Conservation (phyloP, 2,113 vertebrate genomes). For the Dermatemys mawii region DNA sequence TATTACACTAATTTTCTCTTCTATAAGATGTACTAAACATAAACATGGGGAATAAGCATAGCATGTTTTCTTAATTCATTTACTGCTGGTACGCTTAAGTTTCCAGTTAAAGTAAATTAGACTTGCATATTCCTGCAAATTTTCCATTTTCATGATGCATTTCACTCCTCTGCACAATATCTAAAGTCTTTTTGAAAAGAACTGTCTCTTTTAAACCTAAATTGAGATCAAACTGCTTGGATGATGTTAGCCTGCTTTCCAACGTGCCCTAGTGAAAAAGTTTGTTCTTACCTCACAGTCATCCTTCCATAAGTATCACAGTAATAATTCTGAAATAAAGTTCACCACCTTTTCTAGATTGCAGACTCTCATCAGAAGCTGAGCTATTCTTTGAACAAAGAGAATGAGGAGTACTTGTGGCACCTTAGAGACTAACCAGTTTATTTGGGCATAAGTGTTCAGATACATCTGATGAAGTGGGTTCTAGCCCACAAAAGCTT, state of each 20-base stretch:
- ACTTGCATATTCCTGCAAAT: conserved; percentile 26
- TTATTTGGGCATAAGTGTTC: no score
- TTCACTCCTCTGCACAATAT: not conserved
- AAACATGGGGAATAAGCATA: not conserved
- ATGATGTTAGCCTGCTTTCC: not conserved
- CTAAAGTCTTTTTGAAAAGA: not conserved
- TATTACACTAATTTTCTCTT: not conserved
- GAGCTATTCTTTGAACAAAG: not conserved
- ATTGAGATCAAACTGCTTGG: not conserved
- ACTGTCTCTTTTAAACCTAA: not conserved
- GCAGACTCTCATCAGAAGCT: not conserved
- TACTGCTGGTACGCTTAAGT: not conserved
- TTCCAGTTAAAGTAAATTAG: not conserved
- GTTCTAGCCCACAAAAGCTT: no score
- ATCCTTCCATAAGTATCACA: not conserved
- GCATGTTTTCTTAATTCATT: not conserved
- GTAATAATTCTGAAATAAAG: not conserved
- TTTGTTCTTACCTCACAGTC: not conserved
- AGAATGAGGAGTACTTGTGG: no score
- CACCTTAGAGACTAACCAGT: no score
- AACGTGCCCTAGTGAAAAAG: not conserved
- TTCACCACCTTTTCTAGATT: not conserved
- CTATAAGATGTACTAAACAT: not conserved
- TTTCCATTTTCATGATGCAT: not conserved
- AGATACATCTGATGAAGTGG: no score